phyloP scores from a whole-genome alignment of 2,888 invertebrate genomes.

The Prosapia bicincta region DNA sequence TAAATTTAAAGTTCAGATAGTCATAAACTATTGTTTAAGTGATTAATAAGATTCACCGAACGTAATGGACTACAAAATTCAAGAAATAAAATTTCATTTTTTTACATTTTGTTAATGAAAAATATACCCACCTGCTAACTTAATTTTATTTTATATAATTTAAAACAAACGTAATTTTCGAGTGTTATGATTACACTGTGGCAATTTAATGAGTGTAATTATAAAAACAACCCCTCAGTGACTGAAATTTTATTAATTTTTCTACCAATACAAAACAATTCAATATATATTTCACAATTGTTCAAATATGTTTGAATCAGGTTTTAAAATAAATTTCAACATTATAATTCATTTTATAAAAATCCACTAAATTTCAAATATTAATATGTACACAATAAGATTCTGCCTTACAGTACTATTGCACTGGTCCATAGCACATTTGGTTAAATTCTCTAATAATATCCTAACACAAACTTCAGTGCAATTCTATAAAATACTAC shows the following conservation, averaged over 20 bases:
- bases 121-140: too few species aligned
- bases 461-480: neutral
- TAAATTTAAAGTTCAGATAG: too few species aligned
- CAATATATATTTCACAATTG: neutral
- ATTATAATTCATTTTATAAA: neutral
- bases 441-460: neutral
- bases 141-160: too few species aligned
- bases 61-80: too few species aligned
- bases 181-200: too few species aligned
- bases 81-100: too few species aligned
- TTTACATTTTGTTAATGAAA: too few species aligned
- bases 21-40: too few species aligned
- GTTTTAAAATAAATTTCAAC: neutral
- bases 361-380: neutral
- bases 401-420: neutral
- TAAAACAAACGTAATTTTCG: too few species aligned
- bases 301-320: neutral
- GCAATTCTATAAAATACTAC: neutral
- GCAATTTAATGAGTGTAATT: too few species aligned
- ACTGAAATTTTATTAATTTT: neutral
- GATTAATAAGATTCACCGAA: too few species aligned
- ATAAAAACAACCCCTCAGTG: too few species aligned
- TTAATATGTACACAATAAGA: neutral
- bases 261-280: slow-evolving; percentile 2
- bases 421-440: neutral